phyloP scores from a whole-genome alignment of 1,140 invertebrate genomes.

The Heterodera carotae region DNA sequence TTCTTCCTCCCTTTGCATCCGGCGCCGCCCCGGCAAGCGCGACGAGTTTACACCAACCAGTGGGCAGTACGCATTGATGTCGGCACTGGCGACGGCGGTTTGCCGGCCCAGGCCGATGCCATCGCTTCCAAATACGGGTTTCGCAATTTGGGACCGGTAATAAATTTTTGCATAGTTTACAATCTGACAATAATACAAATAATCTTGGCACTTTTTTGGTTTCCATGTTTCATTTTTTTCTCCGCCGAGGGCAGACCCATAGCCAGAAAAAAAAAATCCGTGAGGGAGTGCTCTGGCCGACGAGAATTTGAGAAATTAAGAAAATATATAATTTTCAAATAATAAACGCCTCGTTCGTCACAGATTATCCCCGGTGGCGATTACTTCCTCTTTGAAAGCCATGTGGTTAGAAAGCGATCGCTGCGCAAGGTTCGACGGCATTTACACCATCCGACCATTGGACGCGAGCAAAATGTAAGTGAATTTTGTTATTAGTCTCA shows the following conservation, averaged over 20 bases:
- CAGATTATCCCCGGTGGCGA: conserved; percentile 37
- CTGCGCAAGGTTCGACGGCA: conserved; percentile 37
- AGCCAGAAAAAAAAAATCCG: too few relatives aligned
- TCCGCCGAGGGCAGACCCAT: too few relatives aligned
- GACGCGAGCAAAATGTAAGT: conserved; percentile 39
- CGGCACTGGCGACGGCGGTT: too few relatives aligned
- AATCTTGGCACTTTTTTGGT: too few relatives aligned
- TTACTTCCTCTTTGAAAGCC: conserved; percentile 46
- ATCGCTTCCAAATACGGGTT: conserved; percentile 64
- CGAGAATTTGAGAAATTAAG: too few relatives aligned
- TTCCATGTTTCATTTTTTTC: conserved; percentile 36
- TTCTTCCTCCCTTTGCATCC: conserved; percentile 11
- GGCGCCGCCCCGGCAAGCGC: conserved; percentile 3
- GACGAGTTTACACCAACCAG: conserved; percentile 54
- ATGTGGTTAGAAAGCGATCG: conserved; percentile 24
- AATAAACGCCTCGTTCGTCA: neutral
- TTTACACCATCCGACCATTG: conserved; percentile 29
- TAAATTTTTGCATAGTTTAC: too few relatives aligned
- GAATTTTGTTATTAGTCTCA: too few relatives aligned
- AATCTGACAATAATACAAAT: too few relatives aligned
- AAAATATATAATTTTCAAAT: too few relatives aligned
- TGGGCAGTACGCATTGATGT: conserved; percentile 62
- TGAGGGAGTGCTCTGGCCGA: too few relatives aligned
- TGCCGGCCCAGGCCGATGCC: conserved; percentile 51
- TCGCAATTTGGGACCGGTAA: conserved; percentile 57